Base-by-base conservation (phyloP, 2,888 invertebrate species). In the Agrochola lota region DNA sequence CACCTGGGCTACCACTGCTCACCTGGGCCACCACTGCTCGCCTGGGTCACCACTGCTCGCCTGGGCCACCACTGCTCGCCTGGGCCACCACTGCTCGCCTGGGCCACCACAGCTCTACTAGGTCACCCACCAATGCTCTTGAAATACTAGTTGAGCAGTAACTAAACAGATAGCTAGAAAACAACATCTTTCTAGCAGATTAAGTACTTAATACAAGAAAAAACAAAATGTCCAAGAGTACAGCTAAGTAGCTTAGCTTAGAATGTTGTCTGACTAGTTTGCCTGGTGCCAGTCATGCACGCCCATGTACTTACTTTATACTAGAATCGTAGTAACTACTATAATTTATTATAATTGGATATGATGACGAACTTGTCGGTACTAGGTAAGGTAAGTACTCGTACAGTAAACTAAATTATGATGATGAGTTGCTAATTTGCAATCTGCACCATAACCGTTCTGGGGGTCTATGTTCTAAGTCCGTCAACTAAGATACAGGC, bases 241-340 rank as follows among this genome's bases (percentile, higher is more conserved):
- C n/a, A 67, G 23, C 15, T 20, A 59, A 17, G 7, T 23, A 52
- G 15, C 60, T 64, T 4, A 26, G 2, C 0, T 6, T 20, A 85
- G 63, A 83, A 83, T 85, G 82, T 76, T 17, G 77, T 52, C 1
- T 0, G 11, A 81, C 83, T 11, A 57, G 85, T 68, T 71, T 43
- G 6, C 57, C 9, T 55, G 17, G 11, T 46, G 20, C 64, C 43
- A 76, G 64, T 76, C 82, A 85, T 62, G 82, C 71, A 66, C 12
- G 12, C 0, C 59, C 7, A 64, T 71, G 63, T 80, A 71, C 81
- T 67, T 81, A 82, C 30, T 74, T 84, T 4, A 46, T 2, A 30
- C 35, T 49, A 8, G 5, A 68, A 49, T 23, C 9, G 23, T 11
- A 17, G 2, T 30, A 74, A 2, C 0, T 60, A 55, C 20, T 66